Evolutionary conservation across 2,797 vertebrate genomes (phyloP), one percentile per base, ranked within the genome.

Genomic region (Clarias fuscus): DNA sequence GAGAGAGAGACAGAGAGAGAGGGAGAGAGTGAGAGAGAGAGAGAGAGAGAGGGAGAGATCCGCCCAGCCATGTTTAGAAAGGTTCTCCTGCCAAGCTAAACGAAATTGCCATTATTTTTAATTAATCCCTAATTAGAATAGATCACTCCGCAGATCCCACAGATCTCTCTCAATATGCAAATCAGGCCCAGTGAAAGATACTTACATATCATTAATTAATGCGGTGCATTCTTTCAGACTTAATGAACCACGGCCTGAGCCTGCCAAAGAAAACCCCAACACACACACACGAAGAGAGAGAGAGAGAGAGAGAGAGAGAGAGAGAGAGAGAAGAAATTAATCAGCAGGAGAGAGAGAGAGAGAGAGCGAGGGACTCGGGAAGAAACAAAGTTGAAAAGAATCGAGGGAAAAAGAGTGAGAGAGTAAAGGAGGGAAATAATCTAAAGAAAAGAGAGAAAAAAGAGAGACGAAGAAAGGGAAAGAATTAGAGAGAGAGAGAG

Each of bases 121-220:
- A 99, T 99, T 98, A 99, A 99, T 99, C 98, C 97, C 98, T 99
- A 99, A 99, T 99, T 99, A 99, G 99, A 99, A 99, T 99, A 99
- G 99, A 99, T 99, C 98, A 99, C 98, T 98, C 97, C 96, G 95
- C 97, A 98, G 97, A 99, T 99, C 98, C 97, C 92, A 95, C 98
- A 99, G 98, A 98, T 99, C 98, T 99, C 97, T 98, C 97, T 99
- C 99, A 99, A 99, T 99, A 99, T 99, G 98, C 97, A 99, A 99
- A 99, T 99, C 96, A 89, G 90, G 96, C 97, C 97, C 98, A 99
- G 98, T 98, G 97, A 98, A 99, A 97, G 97, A 99, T 99, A 99
- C 99, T 99, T 99, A 99, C 98, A 99, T 99, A 98, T 98, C 97
- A 99, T 99, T 99, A 99, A 99, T 99, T 99, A 98, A 99, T 97